Conservation (phyloP, 2,113 vertebrate species). For the Gorilla gorilla region DNA sequence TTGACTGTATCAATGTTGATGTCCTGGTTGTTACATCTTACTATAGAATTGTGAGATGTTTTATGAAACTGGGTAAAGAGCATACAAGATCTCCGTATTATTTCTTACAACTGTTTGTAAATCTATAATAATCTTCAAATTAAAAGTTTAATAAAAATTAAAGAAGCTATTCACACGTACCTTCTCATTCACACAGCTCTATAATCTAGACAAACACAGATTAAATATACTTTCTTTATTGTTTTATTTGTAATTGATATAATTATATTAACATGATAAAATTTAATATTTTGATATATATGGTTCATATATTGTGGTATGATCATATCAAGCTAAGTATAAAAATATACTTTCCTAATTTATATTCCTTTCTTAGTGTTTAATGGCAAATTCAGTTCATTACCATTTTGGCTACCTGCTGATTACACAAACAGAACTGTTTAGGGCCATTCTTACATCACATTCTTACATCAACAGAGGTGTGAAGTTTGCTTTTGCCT, state of each 20-base stretch:
- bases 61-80: not conserved
- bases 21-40: not conserved
- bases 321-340: not conserved
- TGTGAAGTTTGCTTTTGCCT: not conserved
- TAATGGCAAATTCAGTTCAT: not conserved
- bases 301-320: not conserved
- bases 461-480: not conserved
- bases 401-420: not conserved
- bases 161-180: not conserved
- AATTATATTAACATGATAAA: not conserved
- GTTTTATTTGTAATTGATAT: not conserved
- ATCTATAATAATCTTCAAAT: not conserved
- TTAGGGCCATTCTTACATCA: too few relatives aligned
- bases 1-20: not conserved
- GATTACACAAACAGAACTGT: not conserved
- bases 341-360: not conserved
- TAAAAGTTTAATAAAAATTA: not conserved
- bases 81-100: not conserved
- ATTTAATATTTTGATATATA: not conserved
- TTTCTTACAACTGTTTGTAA: not conserved
- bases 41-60: not conserved
- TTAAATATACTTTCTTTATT: not conserved
- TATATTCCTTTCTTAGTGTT: not conserved
- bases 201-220: too few relatives aligned
- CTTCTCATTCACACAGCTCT: not conserved